Conservation (phyloP, 2,113 vertebrate species). For the Scytalopus superciliaris region DNA sequence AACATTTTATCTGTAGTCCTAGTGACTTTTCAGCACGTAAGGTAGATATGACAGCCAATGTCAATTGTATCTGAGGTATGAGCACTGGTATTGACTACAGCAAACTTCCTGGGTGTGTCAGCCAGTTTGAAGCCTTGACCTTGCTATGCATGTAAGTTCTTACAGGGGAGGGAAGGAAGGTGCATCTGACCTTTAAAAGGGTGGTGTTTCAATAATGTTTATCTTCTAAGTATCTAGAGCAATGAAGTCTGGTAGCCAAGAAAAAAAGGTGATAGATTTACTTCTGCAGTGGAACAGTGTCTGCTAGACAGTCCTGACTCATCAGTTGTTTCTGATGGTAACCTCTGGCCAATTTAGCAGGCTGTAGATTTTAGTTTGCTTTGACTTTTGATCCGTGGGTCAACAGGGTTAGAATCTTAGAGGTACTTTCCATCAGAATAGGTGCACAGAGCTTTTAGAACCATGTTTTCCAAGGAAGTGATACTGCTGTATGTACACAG, state of each 20-base stretch:
- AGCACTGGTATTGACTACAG: background rate
- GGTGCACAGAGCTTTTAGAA: background rate
- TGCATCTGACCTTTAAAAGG: background rate
- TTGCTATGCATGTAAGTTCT: background rate
- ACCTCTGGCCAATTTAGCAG: background rate
- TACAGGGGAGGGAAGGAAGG: background rate
- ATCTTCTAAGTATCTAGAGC: background rate
- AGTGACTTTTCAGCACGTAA: background rate
- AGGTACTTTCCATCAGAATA: background rate
- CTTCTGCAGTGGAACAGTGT: background rate
- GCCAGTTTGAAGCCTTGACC: background rate
- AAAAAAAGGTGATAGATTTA: background rate
- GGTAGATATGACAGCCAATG: background rate
- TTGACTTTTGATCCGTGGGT: background rate
- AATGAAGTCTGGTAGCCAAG: background rate
- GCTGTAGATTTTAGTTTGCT: background rate
- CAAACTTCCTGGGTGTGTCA: background rate
- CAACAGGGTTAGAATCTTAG: background rate
- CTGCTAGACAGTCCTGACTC: background rate
- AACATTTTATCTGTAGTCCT: background rate
- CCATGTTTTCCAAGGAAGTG: background rate
- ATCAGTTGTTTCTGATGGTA: background rate
- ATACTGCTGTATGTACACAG: fast-evolving
- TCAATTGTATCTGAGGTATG: background rate
- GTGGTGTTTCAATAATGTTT: background rate